Percentiles rank a stretch among this genome's conserved stretches.
phyloP scores from a whole-genome alignment of 2,888 invertebrate genomes.

The Pyrrhia umbra region DNA sequence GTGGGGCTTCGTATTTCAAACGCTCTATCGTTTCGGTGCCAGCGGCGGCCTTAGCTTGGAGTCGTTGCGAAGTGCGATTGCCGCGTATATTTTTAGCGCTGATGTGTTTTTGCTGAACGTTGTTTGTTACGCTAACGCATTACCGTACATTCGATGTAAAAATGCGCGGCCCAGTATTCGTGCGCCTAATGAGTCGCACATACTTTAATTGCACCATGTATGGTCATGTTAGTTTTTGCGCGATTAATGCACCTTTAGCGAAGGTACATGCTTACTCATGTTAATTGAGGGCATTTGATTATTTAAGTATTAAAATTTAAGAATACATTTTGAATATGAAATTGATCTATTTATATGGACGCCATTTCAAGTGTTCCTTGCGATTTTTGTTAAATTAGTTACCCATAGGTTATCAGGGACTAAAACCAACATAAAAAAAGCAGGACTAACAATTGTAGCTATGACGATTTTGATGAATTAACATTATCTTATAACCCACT shows the following conservation, averaged over 20 bases:
- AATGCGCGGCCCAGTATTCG: slow-evolving; percentile 63
- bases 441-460: too few species aligned
- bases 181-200: slow-evolving; percentile 66
- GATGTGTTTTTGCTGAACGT: slow-evolving; percentile 83
- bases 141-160: slow-evolving; percentile 73
- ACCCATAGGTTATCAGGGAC: too few species aligned
- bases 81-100: slow-evolving; percentile 85
- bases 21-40: slow-evolving; percentile 65
- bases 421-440: too few species aligned
- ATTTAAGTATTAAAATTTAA: too few species aligned
- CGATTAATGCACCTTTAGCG: slow-evolving; percentile 57
- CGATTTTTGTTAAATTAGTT: too few species aligned
- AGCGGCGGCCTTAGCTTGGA: slow-evolving; percentile 81
- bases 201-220: slow-evolving; percentile 63
- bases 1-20: slow-evolving; percentile 68
- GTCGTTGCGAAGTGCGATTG: slow-evolving; percentile 73
- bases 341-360: too few species aligned
- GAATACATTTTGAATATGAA: too few species aligned
- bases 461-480: too few species aligned
- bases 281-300: slow-evolving; percentile 48
- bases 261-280: slow-evolving; percentile 17
- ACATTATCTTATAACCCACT: too few species aligned
- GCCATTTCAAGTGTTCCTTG: too few species aligned
- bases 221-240: slow-evolving; percentile 70
- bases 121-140: slow-evolving; percentile 62